Evolutionary conservation across 35 echinoderm and acorn worm species (phyloP), one percentile per base, ranked within the genome.

Genomic region (Diadema setosum): DNA sequence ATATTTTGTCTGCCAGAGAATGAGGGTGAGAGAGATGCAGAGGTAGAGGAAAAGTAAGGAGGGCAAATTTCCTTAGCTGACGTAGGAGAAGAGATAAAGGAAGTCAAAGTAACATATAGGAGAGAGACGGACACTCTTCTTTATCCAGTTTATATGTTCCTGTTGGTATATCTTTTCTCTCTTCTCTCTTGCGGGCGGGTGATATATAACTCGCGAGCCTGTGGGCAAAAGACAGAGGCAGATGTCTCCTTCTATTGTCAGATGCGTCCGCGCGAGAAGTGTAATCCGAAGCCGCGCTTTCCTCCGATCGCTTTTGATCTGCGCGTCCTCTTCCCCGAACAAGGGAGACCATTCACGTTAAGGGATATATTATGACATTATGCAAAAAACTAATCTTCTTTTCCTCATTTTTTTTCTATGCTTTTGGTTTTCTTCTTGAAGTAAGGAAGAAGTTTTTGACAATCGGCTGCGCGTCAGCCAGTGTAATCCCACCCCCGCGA

Each of bases 381-480:
- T 67, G 63, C 37, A 67, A 67, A n/a, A 67, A 67, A 67, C 63
- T 67, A 67, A 67, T 67, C 63, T 67, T 33, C 63, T 67, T 32
- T 34, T 29, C 1, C 63, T n/a, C n/a, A n/a, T n/a, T n/a, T n/a
- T n/a, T n/a, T n/a, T n/a, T n/a, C n/a, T n/a, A n/a, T n/a, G n/a
- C n/a, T n/a, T n/a, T n/a, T n/a, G n/a, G n/a, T n/a, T n/a, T n/a
- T n/a, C n/a, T n/a, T n/a, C n/a, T n/a, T n/a, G n/a, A n/a, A n/a
- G n/a, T n/a, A n/a, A n/a, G n/a, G n/a, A n/a, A n/a, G n/a, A n/a
- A n/a, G n/a, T n/a, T n/a, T n/a, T n/a, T n/a, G n/a, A n/a, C n/a
- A n/a, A n/a, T n/a, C n/a, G n/a, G n/a, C n/a, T n/a, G n/a, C n/a
- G n/a, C n/a, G n/a, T n/a, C n/a, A n/a, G n/a, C n/a, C n/a, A n/a